phyloP scores from a whole-genome alignment of 2,113 vertebrate species.

The Bungarus multicinctus region DNA sequence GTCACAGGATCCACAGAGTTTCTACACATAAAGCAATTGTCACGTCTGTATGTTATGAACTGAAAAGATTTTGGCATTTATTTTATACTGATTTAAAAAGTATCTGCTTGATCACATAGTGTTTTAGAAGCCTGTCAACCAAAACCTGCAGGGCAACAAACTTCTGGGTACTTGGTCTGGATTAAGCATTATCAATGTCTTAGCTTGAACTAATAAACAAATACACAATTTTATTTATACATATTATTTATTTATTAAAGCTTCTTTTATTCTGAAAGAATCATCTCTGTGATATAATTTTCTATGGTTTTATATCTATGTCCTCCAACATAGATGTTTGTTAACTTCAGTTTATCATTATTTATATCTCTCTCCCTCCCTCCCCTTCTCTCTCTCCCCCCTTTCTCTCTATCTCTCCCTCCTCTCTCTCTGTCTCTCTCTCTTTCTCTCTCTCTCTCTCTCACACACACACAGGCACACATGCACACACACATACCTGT shows the following conservation, averaged over 20 bases:
- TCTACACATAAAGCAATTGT: conserved; percentile 19
- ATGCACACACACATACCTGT: neutral
- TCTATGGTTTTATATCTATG: neutral
- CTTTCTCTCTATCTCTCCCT: no score
- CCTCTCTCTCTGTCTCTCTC: no score
- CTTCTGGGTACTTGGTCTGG: neutral
- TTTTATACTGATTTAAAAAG: neutral
- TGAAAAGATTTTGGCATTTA: neutral
- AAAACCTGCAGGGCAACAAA: neutral
- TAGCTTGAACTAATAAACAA: neutral
- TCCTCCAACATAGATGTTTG: neutral
- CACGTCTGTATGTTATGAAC: neutral
- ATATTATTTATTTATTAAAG: neutral
- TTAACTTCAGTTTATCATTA: no score
- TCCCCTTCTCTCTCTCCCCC: no score
- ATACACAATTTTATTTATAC: neutral
- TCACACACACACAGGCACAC: neutral
- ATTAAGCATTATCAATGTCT: neutral
- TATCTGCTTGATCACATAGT: neutral
- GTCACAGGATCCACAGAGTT: neutral
- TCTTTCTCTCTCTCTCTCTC: neutral
- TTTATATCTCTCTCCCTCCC: neutral
- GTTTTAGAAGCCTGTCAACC: neutral
- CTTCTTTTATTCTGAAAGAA: neutral
- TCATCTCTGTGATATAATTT: neutral